phyloP scores from a whole-genome alignment of 2,113 vertebrate genomes.

The Percina caprodes region DNA sequence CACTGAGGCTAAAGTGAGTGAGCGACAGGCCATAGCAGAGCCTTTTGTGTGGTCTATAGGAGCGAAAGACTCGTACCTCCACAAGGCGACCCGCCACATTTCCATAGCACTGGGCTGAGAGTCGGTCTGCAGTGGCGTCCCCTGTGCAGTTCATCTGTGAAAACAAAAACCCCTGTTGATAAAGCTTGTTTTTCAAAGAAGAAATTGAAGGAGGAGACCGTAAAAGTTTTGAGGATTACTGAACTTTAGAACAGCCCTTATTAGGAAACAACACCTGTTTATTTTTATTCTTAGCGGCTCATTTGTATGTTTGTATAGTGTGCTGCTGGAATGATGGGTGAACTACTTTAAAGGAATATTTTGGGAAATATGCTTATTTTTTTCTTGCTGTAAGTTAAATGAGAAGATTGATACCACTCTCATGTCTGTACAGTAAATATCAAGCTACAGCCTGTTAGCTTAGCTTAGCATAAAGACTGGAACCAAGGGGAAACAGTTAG shows the following conservation, averaged over 20 bases:
- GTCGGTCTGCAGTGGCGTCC: constrained; percentile 63
- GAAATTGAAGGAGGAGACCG: constrained; percentile 45
- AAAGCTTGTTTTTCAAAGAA: constrained; percentile 73
- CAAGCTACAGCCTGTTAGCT: background rate
- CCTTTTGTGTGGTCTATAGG: constrained; percentile 64
- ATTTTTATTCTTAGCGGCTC: background rate
- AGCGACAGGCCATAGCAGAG: constrained; percentile 49
- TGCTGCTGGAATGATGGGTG: background rate
- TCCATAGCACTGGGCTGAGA: constrained; percentile 84
- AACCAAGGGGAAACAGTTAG: background rate
- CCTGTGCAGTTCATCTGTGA: constrained; percentile 89
- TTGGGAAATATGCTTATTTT: background rate
- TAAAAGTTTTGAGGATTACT: constrained; percentile 30
- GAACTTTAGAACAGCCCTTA: constrained; percentile 44
- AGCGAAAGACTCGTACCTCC: constrained; percentile 83
- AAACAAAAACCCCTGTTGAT: constrained; percentile 76
- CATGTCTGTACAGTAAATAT: background rate
- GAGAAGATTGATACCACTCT: background rate
- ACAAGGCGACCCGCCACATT: constrained; percentile 63
- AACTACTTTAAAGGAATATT: background rate
- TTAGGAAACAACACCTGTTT: constrained; percentile 45
- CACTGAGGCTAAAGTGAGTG: constrained; percentile 41
- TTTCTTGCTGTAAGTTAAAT: background rate
- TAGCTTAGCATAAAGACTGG: background rate
- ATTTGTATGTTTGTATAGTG: too few species aligned